These are phyloP conservation scores for Gila robusta DNA, from an alignment of 2,797 vertebrate genomes.

Conservation along the genomic window DNA sequence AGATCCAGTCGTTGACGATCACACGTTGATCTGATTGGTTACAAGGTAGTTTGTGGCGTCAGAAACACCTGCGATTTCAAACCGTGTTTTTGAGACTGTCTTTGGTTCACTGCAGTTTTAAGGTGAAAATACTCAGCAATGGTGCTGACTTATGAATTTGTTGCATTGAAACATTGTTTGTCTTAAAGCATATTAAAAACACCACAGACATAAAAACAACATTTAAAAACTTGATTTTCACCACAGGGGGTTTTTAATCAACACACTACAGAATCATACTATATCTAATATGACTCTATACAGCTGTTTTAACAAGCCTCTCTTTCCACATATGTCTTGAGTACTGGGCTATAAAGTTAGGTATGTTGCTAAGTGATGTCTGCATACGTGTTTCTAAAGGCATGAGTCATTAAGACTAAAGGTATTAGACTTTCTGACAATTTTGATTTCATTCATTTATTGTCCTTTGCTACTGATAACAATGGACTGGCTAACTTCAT, in stretches of 20 bases:
- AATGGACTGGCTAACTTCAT: background rate
- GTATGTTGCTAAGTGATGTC: constrained; percentile 10
- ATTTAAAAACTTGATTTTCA: too few species aligned
- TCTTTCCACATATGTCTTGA: background rate
- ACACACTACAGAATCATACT: background rate
- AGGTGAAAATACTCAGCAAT: too few species aligned
- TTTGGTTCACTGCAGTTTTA: too few species aligned
- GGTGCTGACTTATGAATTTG: too few species aligned
- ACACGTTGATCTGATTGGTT: too few species aligned
- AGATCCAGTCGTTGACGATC: too few species aligned
- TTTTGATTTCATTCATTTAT: constrained; percentile 21
- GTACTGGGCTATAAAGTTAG: background rate
- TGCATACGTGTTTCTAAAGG: background rate
- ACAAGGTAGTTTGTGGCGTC: too few species aligned
- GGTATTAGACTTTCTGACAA: background rate
- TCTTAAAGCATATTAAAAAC: too few species aligned
- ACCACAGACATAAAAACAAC: too few species aligned
- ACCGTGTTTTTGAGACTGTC: too few species aligned
- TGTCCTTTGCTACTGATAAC: background rate
- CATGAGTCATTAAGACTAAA: background rate
- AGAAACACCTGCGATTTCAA: too few species aligned
- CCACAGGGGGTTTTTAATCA: background rate
- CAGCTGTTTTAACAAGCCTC: background rate
- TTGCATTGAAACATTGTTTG: too few species aligned
- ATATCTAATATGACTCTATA: background rate